These are phyloP conservation scores for Pseudochirops cupreus DNA, from an alignment of 2,797 vertebrate species.

Conservation along the genomic window DNA sequence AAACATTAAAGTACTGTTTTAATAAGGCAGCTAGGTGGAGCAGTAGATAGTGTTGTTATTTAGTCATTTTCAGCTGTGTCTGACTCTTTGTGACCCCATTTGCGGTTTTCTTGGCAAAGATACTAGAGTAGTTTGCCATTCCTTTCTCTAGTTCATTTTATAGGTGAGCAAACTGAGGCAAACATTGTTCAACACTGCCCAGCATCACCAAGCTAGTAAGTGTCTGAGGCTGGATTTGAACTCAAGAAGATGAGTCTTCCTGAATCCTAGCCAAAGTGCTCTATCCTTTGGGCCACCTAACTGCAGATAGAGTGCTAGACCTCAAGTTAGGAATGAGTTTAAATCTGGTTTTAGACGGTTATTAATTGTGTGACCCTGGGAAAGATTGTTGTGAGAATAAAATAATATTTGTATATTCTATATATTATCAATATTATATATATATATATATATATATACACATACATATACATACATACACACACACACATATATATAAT, in stretches of 20 bases:
- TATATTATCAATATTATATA: too few species aligned
- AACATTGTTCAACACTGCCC: background rate
- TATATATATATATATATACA: too few species aligned
- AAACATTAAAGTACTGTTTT: background rate
- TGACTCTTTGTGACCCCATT: background rate
- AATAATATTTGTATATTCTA: background rate
- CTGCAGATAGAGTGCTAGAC: background rate
- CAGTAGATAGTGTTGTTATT: background rate
- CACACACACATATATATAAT: too few species aligned
- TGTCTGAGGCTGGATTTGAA: background rate
- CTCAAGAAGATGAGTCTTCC: background rate
- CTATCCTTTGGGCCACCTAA: background rate
- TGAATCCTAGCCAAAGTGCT: background rate
- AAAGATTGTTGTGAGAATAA: background rate
- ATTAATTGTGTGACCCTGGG: background rate
- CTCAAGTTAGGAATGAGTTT: background rate
- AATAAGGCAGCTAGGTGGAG: background rate
- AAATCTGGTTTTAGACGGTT: background rate
- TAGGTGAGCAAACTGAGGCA: background rate
- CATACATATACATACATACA: too few species aligned
- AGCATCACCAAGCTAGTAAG: background rate
- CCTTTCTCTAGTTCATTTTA: background rate
- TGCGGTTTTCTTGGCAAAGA: background rate
- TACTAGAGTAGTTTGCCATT: background rate
- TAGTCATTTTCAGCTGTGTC: background rate